These are phyloP conservation scores for Pleuronectes platessa DNA, from an alignment of 2,113 vertebrate genomes.

Conservation along the genomic window DNA sequence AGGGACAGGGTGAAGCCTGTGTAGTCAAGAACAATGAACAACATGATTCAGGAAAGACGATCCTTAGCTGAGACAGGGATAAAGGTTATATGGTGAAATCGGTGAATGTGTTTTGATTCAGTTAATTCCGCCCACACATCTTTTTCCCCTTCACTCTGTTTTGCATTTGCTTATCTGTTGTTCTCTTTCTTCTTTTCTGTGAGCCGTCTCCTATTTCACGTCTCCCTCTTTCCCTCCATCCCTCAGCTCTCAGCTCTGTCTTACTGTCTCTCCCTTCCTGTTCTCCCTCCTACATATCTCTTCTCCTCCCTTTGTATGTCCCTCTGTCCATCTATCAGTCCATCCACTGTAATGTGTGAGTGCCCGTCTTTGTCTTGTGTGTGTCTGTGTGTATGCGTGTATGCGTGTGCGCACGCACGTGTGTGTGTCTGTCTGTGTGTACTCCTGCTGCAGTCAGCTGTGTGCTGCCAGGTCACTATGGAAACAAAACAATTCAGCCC, in stretches of 20 bases:
- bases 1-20: slow-evolving; percentile 38
- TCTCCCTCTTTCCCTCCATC: slow-evolving; percentile 21
- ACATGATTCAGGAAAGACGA: slow-evolving; percentile 47
- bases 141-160: slow-evolving; percentile 25
- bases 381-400: slow-evolving; percentile 23
- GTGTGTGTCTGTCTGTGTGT: slow-evolving; percentile 53
- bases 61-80: slow-evolving; percentile 43
- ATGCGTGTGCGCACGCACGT: not conserved
- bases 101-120: slow-evolving; percentile 49
- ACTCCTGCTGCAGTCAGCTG: slow-evolving; percentile 78
- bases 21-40: slow-evolving; percentile 58
- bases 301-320: slow-evolving; percentile 49
- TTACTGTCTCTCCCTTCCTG: slow-evolving; percentile 45
- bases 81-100: slow-evolving; percentile 44
- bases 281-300: slow-evolving; percentile 46
- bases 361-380: slow-evolving; percentile 34
- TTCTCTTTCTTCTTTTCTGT: slow-evolving; percentile 29
- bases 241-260: slow-evolving; percentile 8
- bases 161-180: slow-evolving; percentile 50
- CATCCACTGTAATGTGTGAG: slow-evolving; percentile 48
- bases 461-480: slow-evolving; percentile 81
- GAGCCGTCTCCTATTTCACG: slow-evolving; percentile 37
- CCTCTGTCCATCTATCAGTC: slow-evolving; percentile 48
- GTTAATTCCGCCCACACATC: slow-evolving; percentile 57
- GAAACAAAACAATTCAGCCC: slow-evolving; percentile 84